A percentile compares a stretch with the other conserved stretches of the same genome.
These are phyloP conservation scores for Menidia beryllina DNA, from an alignment of 2,113 vertebrate species.

Conservation along the genomic window DNA sequence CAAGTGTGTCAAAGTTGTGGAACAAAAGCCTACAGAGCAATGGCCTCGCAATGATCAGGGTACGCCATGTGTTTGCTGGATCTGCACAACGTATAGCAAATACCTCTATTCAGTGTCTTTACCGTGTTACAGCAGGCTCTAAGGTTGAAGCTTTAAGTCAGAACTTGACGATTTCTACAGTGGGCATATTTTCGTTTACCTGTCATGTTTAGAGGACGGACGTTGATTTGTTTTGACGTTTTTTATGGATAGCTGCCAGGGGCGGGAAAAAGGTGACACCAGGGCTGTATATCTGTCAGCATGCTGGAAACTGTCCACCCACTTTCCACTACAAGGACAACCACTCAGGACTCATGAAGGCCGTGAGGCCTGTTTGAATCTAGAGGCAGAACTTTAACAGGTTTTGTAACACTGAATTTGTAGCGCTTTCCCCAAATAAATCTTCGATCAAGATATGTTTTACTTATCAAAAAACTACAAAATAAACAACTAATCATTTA, in stretches of 20 bases:
- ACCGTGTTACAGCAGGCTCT: slow-evolving; percentile 55
- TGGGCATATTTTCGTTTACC: slow-evolving; percentile 12
- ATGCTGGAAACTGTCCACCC: slow-evolving; percentile 36
- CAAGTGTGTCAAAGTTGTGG: not conserved
- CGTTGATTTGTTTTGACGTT: slow-evolving; percentile 52
- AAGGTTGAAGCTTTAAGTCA: no score
- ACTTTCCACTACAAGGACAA: slow-evolving; percentile 41
- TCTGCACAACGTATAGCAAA: slow-evolving; percentile 16
- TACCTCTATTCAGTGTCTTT: slow-evolving; percentile 37
- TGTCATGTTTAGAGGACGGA: slow-evolving; percentile 21
- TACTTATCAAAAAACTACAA: no score
- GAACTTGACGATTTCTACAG: slow-evolving; percentile 15
- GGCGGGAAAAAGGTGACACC: slow-evolving; percentile 34
- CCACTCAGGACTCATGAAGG: not conserved
- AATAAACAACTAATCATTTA: no score
- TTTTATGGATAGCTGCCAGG: slow-evolving; percentile 31
- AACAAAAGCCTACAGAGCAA: slow-evolving; percentile 1
- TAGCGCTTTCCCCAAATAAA: no score
- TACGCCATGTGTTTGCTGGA: not conserved
- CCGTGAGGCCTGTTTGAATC: not conserved
- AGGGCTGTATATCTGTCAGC: slow-evolving; percentile 55
- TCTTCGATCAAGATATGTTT: no score
- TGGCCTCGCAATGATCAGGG: slow-evolving; percentile 15
- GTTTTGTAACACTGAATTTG: not conserved
- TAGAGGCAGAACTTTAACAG: not conserved